Evolutionary conservation across 2,113 vertebrate genomes (phyloP).

Genomic region (Leptocoma aspasia): DNA sequence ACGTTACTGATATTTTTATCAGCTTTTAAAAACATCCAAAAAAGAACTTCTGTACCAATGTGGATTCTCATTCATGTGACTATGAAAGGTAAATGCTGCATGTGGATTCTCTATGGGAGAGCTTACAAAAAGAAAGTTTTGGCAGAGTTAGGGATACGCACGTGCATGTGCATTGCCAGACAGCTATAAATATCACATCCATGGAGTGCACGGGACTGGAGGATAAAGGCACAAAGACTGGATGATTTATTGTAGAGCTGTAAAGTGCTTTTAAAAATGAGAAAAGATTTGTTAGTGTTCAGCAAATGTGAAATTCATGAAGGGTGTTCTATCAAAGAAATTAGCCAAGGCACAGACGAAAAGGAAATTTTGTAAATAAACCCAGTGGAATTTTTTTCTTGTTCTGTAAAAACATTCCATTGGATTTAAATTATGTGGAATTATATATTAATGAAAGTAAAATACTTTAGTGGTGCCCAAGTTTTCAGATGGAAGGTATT

Average conservation of each 20-base stretch:
- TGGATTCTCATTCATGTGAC: background rate
- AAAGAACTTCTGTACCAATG: background rate
- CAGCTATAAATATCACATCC: conserved; percentile 18
- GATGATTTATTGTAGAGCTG: background rate
- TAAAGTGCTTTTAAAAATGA: conserved; percentile 18
- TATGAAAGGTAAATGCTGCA: conserved; percentile 29
- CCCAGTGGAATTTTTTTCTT: conserved; percentile 11
- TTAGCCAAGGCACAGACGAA: conserved; percentile 7
- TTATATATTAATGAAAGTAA: conserved; percentile 29
- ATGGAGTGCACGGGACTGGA: background rate
- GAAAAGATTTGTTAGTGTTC: conserved; percentile 27
- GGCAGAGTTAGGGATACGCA: background rate
- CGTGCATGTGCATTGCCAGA: background rate
- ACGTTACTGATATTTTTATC: background rate
- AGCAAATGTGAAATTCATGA: conserved; percentile 43
- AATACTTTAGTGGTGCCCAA: background rate
- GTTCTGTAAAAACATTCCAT: background rate
- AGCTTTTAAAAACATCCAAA: background rate
- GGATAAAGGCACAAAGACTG: conserved; percentile 4
- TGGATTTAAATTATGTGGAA: conserved; percentile 3
- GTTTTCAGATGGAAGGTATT: background rate
- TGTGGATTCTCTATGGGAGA: background rate
- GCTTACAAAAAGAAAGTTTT: background rate
- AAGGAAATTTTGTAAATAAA: conserved; percentile 56
- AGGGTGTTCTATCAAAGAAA: conserved; percentile 15